Evolutionary conservation across 2,113 vertebrate species (phyloP), one percentile per base, ranked within the genome.

Genomic region (Pipra filicauda): DNA sequence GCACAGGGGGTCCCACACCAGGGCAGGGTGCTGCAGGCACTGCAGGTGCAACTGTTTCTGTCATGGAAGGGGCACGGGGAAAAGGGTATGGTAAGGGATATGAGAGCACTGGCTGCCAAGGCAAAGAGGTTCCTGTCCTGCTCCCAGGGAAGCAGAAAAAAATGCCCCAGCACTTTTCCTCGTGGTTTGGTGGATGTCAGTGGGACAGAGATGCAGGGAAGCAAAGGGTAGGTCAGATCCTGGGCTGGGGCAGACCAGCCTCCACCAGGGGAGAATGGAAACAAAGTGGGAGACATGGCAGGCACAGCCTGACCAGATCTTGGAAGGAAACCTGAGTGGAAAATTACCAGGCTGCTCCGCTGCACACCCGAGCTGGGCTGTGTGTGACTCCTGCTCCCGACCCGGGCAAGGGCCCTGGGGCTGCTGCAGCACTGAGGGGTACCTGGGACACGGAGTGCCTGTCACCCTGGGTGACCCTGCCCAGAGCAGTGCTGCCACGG

Each of bases 131-230:
- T 79, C 37, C 39, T 26, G 16, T 61, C 31, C 57, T 51, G 28
- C 41, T 41, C 3, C 0, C 24, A 31, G 58, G 35, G 31, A 59
- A 22, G 52, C 43, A 54, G 27, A 27, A 55, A 12, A 46, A n/a
- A 73, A 62, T 33, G 27, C 23, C 16, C 43, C 33, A 23, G 67
- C 19, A 37, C 2, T 48, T 46, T 15, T 12, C 21, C 12, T 43
- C 7, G 1, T 0, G 0, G 28, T 35, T 22, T 1, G 8, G 52
- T 0, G 0, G 35, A 6, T 0, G 7, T 17, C 0, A 0, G 5
- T 12, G 41, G 64, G 37, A 44, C 6, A 35, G 79, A 72, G 49
- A 33, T 0, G 0, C 35, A 22, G 55, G 23, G 66, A 54, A 54
- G 46, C 46, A 49, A 77, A 54, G 77, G 58, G 61, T 59, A 58